phyloP scores from a whole-genome alignment of 2,797 vertebrate species.

The Phalanger gymnotis region DNA sequence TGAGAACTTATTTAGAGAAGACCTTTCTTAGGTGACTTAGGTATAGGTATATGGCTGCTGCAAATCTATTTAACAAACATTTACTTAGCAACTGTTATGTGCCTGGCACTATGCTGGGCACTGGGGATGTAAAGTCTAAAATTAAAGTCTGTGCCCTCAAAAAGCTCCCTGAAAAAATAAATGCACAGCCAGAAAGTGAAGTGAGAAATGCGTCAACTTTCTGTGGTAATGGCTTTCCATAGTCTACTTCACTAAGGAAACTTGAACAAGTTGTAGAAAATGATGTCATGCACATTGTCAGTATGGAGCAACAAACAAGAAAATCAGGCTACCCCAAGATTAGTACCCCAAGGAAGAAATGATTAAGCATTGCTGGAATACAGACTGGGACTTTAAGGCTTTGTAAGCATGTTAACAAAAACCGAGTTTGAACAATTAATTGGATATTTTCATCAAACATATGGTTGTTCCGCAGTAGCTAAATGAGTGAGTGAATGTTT shows the following conservation, averaged over 20 bases:
- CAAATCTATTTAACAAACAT: not conserved
- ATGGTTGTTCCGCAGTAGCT: not conserved
- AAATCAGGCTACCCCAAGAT: not conserved
- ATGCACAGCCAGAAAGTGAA: not conserved
- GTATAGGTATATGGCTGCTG: not conserved
- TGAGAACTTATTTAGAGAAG: not conserved
- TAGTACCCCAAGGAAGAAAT: not conserved
- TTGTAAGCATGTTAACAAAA: not conserved
- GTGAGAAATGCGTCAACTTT: not conserved
- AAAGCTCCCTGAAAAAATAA: not conserved
- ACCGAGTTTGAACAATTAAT: not conserved
- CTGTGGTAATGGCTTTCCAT: not conserved
- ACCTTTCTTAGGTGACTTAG: not conserved
- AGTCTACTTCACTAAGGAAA: not conserved
- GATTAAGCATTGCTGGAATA: not conserved
- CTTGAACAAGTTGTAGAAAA: not conserved
- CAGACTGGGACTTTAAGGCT: not conserved
- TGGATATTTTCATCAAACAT: not conserved
- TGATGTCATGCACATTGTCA: not conserved
- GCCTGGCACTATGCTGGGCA: not conserved
- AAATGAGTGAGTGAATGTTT: not conserved
- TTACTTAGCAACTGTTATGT: not conserved
- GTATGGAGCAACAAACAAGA: not conserved
- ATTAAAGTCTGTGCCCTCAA: not conserved
- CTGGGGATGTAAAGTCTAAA: not conserved